Evolutionary conservation across 2,888 invertebrate genomes (phyloP).

Genomic region (Taenaris catops): DNA sequence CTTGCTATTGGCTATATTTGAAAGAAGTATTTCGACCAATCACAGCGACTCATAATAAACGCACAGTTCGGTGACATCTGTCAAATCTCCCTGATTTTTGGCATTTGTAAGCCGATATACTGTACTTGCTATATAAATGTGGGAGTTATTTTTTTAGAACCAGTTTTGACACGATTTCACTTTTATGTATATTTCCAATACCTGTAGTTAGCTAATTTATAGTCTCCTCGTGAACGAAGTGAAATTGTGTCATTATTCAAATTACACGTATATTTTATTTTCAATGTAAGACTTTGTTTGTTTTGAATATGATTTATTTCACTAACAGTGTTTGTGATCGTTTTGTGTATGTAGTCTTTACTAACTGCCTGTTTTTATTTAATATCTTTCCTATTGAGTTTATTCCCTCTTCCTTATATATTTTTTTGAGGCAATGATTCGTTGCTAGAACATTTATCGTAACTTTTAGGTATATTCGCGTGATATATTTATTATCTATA

Average conservation of each 20-base stretch:
- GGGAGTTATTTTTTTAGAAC: conserved; percentile 17
- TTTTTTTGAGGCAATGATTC: conserved; percentile 55
- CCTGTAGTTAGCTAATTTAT: conserved; percentile 1
- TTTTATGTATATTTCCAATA: conserved; percentile 5
- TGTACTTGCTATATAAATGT: conserved; percentile 11
- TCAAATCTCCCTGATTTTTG: conserved; percentile 21
- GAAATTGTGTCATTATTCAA: conserved; percentile 20
- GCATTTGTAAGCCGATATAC: conserved; percentile 17
- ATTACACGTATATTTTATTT: conserved; percentile 19
- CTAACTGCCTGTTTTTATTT: conserved; percentile 59
- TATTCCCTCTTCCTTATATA: conserved; percentile 20
- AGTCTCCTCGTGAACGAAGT: no score
- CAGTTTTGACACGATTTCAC: conserved; percentile 17
- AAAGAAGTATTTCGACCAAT: no score
- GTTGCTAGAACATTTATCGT: conserved; percentile 55
- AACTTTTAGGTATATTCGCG: conserved; percentile 35
- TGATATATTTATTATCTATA: conserved; percentile 32
- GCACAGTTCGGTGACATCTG: conserved; percentile 17
- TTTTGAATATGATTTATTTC: conserved; percentile 17
- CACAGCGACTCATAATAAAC: no score
- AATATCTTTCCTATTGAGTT: conserved; percentile 37
- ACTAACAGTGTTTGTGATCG: conserved; percentile 25
- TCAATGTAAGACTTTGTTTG: conserved; percentile 17
- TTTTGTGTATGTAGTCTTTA: conserved; percentile 36
- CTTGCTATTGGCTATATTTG: no score